Evolutionary conservation across 1,140 invertebrate genomes (phyloP).

Genomic region (Pogonomyrmex californicus): DNA sequence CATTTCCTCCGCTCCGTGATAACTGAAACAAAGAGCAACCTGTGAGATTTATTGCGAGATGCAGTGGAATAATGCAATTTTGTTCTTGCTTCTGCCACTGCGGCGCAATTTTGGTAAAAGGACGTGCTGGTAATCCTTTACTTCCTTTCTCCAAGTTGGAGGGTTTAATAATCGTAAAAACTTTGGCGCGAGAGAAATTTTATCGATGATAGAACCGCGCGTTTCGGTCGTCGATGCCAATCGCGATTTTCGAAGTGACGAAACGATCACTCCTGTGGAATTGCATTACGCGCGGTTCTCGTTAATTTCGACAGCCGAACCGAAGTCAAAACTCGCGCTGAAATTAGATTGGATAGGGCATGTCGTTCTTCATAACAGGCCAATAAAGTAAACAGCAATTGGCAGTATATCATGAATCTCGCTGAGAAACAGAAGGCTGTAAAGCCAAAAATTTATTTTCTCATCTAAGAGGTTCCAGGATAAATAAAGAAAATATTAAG

Average conservation of each 20-base stretch:
- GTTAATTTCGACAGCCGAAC: slow-evolving; percentile 38
- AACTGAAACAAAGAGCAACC: slow-evolving; percentile 6
- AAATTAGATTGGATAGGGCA: slow-evolving; percentile 34
- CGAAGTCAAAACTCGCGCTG: slow-evolving; percentile 43
- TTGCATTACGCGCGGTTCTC: slow-evolving; percentile 39
- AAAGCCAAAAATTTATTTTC: not conserved
- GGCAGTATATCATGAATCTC: not conserved
- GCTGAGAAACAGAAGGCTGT: not conserved
- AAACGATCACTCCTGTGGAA: slow-evolving; percentile 40
- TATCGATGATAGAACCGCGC: not conserved
- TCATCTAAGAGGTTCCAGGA: not conserved
- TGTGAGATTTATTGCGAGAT: slow-evolving; percentile 24
- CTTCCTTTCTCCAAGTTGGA: not conserved
- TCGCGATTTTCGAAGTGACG: slow-evolving; percentile 50
- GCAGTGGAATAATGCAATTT: not conserved
- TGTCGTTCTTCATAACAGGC: slow-evolving; percentile 14
- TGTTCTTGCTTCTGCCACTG: not conserved
- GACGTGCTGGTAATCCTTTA: slow-evolving; percentile 2
- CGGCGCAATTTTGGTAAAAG: not conserved
- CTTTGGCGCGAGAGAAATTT: slow-evolving; percentile 10
- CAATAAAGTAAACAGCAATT: slow-evolving; percentile 42
- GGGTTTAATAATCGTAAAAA: slow-evolving; percentile 56
- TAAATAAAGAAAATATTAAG: not conserved
- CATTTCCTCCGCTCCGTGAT: not conserved
- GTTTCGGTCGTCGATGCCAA: not conserved